Conservation (phyloP, 1,140 invertebrate species). For the Meloidogyne floridensis region DNA sequence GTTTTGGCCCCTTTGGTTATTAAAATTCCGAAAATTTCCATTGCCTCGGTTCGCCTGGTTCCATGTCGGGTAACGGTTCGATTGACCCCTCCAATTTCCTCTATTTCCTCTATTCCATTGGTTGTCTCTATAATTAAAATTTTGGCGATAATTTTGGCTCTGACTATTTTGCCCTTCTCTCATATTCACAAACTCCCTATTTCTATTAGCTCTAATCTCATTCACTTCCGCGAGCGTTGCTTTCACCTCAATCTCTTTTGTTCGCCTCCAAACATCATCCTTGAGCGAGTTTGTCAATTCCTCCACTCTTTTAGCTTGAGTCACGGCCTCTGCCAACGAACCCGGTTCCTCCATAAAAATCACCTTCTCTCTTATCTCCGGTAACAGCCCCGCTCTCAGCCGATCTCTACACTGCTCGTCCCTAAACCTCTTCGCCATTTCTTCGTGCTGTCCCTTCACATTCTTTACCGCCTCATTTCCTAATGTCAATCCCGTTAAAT, state of each 20-base stretch:
- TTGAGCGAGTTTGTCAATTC: neutral
- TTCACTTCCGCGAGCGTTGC: neutral
- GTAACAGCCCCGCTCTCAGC: neutral
- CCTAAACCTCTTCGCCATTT: neutral
- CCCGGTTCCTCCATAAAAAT: neutral
- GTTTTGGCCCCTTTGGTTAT: neutral
- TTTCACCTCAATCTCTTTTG: neutral
- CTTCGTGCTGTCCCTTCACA: neutral
- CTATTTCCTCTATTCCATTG: no score
- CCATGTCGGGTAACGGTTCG: no score
- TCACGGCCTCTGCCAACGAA: neutral
- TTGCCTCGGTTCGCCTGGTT: no score
- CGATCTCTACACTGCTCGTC: neutral
- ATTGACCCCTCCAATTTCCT: no score
- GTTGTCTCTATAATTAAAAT: neutral
- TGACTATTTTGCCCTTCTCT: no score
- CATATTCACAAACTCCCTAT: no score
- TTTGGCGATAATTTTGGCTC: neutral
- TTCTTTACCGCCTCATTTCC: no score
- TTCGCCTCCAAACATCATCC: neutral
- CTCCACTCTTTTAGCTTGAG: neutral
- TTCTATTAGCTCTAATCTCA: neutral
- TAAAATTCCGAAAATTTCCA: no score
- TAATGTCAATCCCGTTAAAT: neutral
- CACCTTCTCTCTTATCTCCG: neutral